phyloP scores from a whole-genome alignment of 2,888 invertebrate species.

The Exephanes ischioxanthus region DNA sequence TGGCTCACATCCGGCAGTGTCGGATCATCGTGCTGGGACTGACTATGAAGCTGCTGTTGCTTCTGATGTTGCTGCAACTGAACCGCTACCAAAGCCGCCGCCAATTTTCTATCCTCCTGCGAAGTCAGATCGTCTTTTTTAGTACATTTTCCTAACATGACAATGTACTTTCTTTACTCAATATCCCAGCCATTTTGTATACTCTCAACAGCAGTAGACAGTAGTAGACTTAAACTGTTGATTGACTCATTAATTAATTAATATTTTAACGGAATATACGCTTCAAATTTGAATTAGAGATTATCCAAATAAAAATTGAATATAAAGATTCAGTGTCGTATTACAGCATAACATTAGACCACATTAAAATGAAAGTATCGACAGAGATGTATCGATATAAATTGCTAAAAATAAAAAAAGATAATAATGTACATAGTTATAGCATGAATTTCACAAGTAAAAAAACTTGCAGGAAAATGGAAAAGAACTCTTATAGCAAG shows the following conservation, averaged over 20 bases:
- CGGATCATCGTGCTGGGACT: conserved; percentile 79
- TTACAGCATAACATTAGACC: no score
- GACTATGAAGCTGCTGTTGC: conserved; percentile 85
- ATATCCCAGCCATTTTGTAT: not conserved
- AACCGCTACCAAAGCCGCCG: conserved; percentile 88
- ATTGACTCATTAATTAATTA: not conserved
- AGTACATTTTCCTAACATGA: not conserved
- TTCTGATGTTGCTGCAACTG: conserved; percentile 88
- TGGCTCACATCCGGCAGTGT: conserved; percentile 80
- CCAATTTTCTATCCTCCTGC: conserved; percentile 87
- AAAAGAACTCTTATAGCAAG: no score
- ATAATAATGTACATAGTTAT: not conserved
- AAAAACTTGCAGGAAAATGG: no score
- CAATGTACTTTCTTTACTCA: not conserved
- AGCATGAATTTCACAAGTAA: not conserved
- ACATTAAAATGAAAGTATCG: not conserved
- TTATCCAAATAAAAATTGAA: not conserved
- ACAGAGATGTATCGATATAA: not conserved
- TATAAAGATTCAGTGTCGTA: no score
- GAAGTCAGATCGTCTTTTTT: not conserved
- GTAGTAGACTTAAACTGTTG: not conserved
- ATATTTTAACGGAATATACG: not conserved
- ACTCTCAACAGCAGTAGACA: not conserved
- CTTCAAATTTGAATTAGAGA: not conserved
- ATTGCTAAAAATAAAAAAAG: not conserved